Evolutionary conservation across 1,140 invertebrate species (phyloP), one percentile per base, ranked within the genome.

Genomic region (Diorhabda carinulata): DNA sequence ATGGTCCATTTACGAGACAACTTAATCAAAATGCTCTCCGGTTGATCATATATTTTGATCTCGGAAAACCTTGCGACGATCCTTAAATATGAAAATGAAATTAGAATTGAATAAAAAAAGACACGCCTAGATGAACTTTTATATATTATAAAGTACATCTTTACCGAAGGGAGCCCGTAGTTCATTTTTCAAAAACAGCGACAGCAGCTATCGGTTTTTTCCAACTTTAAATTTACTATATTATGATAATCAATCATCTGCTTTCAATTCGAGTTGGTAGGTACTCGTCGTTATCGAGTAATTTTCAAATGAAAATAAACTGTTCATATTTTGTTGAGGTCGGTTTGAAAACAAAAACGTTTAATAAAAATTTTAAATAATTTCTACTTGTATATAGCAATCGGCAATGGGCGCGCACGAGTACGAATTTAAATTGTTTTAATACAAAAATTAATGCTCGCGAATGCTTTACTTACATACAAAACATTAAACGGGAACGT

Each of bases 81-180:
- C 6, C 2, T 52, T 52, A 52, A 52, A n/a, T 8, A 52, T 8
- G n/a, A 52, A 4, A 52, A 52, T n/a, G 4, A n/a, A 52, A 52
- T 52, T 52, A 52, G n/a, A 52, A 52, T 52, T 6, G 6, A 8
- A 52, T n/a, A 52, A 52, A 52, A 52, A 52, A 52, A 52, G 6
- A 52, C n/a, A 6, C 47, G 47, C 47, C 2, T 52, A 52, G 47
- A 52, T 52, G 47, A 52, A 52, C 47, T 52, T 52, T 52, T 52
- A 6, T 52, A 52, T 52, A 52, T 52, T 52, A 52, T 52, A 52
- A 52, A 52, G 47, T 52, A 52, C 47, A 52, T 52, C 47, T 52
- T 52, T 52, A 8, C 6, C 47, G 47, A 52, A 25, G 25, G 47
- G 6, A 52, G 47, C 0, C 6, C n/a, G 6, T 52, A n/a, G n/a